Conservation (phyloP, 2,888 invertebrate species). For the Leucoma salicis region DNA sequence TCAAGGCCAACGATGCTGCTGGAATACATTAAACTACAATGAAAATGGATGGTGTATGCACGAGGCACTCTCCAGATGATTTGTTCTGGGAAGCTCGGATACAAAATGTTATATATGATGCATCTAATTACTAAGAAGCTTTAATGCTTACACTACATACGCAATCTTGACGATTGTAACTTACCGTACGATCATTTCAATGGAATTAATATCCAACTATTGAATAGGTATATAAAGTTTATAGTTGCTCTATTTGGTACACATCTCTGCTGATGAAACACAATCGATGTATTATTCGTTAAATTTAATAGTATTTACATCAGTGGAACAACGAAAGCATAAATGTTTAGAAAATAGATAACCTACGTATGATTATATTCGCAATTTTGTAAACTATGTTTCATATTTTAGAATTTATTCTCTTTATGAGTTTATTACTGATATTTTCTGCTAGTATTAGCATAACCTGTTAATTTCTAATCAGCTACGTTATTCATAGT, state of each 20-base stretch:
- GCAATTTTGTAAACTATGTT: no score
- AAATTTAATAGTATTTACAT: neutral
- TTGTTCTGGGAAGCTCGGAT: slow-evolving; percentile 55
- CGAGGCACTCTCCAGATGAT: slow-evolving; percentile 58
- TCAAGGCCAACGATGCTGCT: slow-evolving; percentile 61
- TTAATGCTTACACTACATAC: slow-evolving; percentile 64
- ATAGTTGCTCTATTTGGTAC: slow-evolving; percentile 50
- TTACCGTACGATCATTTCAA: slow-evolving; percentile 72
- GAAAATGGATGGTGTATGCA: slow-evolving; percentile 62
- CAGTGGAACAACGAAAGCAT: neutral
- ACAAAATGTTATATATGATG: slow-evolving; percentile 65
- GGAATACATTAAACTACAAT: slow-evolving; percentile 63
- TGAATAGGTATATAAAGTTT: slow-evolving; percentile 46
- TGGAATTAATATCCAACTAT: slow-evolving; percentile 68
- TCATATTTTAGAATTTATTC: neutral
- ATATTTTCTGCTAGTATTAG: no score
- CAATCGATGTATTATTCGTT: slow-evolving; percentile 34
- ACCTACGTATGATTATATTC: neutral
- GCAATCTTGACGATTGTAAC: slow-evolving; percentile 61
- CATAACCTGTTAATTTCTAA: neutral
- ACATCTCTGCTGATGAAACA: slow-evolving; percentile 58
- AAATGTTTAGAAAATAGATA: neutral
- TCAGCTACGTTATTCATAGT: neutral
- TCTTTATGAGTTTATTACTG: neutral
- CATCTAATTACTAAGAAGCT: slow-evolving; percentile 73